A percentile compares a stretch with the other conserved stretches of the same genome.
phyloP scores from a whole-genome alignment of 2,113 vertebrate genomes.

The Odontophorus gujanensis region DNA sequence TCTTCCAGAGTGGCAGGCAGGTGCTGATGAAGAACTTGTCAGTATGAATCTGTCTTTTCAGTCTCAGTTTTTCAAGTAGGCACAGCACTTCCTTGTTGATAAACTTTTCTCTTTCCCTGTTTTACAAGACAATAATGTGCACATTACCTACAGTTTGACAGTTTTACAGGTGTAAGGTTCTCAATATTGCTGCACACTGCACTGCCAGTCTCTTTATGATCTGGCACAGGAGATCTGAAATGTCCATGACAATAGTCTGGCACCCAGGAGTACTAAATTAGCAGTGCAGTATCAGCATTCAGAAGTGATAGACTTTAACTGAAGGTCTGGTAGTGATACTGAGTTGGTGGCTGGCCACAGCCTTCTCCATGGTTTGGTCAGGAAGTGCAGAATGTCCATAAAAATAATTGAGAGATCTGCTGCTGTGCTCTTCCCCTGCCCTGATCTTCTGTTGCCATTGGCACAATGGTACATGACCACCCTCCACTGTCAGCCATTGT shows the following conservation, averaged over 20 bases:
- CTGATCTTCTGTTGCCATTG: background rate
- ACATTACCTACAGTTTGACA: background rate
- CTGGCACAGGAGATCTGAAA: background rate
- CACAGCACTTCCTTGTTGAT: background rate
- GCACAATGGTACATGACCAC: background rate
- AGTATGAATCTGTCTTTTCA: background rate
- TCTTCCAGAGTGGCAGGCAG: background rate
- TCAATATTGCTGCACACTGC: background rate
- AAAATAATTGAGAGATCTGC: background rate
- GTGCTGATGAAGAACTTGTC: background rate
- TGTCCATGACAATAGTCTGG: background rate
- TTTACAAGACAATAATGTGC: background rate
- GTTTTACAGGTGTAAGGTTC: constrained; percentile 33
- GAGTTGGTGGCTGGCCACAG: background rate
- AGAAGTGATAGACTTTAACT: background rate
- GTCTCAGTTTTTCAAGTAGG: background rate
- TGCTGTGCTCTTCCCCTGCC: background rate
- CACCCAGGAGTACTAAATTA: constrained; percentile 5
- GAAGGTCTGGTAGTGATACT: background rate
- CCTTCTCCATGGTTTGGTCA: background rate
- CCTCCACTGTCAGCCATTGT: background rate
- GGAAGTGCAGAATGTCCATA: background rate
- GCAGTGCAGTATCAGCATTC: background rate
- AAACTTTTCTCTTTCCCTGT: background rate
- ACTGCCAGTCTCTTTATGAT: constrained; percentile 17